Percentiles rank a stretch among this genome's conserved stretches.
Evolutionary conservation across 37 sponge, comb jelly and placozoan species (phyloP).

Genomic region (Aphrocallistes beatrix): DNA sequence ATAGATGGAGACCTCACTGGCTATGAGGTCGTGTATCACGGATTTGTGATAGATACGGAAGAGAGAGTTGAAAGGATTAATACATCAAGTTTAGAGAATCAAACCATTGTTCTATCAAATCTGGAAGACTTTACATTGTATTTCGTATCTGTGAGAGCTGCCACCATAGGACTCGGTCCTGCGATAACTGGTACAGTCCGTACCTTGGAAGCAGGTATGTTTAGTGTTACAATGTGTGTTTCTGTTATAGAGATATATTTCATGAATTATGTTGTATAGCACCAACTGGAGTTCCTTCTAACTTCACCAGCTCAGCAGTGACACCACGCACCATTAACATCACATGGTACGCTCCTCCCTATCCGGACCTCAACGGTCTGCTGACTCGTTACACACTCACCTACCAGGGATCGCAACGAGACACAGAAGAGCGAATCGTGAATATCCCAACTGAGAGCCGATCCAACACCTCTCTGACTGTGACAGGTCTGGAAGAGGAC

Average conservation of each 20-base stretch:
- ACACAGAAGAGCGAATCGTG: neutral
- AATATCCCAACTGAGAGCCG: neutral
- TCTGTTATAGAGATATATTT: too few species aligned
- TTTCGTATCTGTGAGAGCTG: neutral
- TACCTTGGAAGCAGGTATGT: neutral
- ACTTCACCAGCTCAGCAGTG: neutral
- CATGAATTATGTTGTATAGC: neutral
- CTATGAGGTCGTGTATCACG: neutral
- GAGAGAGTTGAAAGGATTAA: neutral
- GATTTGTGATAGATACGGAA: neutral
- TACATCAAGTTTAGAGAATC: neutral
- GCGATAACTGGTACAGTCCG: neutral
- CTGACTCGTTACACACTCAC: neutral
- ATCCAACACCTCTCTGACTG: neutral
- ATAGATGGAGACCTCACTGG: neutral
- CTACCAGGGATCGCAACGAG: slow-evolving; percentile 2
- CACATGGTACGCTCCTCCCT: neutral
- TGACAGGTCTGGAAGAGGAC: neutral
- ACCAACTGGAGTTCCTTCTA: neutral
- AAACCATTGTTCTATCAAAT: neutral
- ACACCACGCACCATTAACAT: neutral
- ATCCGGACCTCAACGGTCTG: neutral
- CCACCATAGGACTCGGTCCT: neutral
- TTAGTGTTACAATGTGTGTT: too few species aligned
- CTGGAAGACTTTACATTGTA: neutral